phyloP scores from a whole-genome alignment of 2,797 vertebrate genomes.

The Euphonia xanthogaster region DNA sequence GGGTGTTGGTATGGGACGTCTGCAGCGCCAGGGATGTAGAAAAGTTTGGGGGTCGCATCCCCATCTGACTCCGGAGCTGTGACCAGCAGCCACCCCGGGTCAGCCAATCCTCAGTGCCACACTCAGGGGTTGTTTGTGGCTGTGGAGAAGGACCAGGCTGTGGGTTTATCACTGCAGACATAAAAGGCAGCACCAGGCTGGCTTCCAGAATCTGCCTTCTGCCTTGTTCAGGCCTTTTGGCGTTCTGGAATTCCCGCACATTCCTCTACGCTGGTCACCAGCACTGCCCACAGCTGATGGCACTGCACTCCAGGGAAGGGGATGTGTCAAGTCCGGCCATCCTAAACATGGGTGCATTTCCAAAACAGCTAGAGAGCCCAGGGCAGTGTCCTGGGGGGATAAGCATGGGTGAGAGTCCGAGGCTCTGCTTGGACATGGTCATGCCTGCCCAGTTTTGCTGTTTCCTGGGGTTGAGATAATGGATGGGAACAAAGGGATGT shows the following conservation, averaged over 20 bases:
- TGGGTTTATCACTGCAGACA: neutral
- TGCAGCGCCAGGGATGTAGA: neutral
- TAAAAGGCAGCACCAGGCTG: neutral
- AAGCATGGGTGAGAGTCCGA: rapidly evolving
- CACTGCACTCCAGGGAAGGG: neutral
- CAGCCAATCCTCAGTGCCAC: rapidly evolving
- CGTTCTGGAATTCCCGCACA: rapidly evolving
- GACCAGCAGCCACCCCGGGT: rapidly evolving
- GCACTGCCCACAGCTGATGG: neutral
- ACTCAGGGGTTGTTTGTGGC: neutral
- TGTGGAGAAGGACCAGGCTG: neutral
- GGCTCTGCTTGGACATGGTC: neutral
- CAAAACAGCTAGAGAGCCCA: neutral
- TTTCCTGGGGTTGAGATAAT: neutral
- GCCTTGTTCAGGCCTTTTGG: neutral
- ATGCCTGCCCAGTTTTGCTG: neutral
- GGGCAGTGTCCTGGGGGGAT: rapidly evolving
- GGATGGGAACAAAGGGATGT: neutral
- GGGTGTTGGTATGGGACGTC: rapidly evolving
- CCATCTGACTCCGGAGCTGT: rapidly evolving
- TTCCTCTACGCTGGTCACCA: rapidly evolving
- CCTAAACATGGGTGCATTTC: rapidly evolving
- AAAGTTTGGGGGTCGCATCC: neutral
- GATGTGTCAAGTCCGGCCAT: rapidly evolving
- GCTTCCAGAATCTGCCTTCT: neutral